Evolutionary conservation across 1,140 invertebrate genomes (phyloP), one percentile per base, ranked within the genome.

Genomic region (Grapholita molesta): DNA sequence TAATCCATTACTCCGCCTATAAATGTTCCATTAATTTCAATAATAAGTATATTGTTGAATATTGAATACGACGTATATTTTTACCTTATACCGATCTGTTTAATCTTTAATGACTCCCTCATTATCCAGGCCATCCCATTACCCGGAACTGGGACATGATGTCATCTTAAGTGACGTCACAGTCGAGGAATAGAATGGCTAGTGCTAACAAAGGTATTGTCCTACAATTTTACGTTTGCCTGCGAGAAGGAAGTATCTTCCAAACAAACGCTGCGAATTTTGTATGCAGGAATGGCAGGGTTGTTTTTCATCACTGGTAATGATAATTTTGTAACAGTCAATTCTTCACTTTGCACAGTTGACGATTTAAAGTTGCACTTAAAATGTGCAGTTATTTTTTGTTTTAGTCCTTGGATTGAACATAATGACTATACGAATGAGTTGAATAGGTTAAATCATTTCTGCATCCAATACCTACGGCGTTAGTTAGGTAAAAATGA

Each of bases 161-260:
- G 55, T 32, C 55, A 61, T 61, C 55, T 61, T 28, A 61, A 61
- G 24, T 32, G 55, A 61, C 25, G 25, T 61, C 55, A 57, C 23
- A 61, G 24, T 30, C 55, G 24, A 28, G 24, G 55, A 25, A 32
- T 5, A 61, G 55, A 61, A 61, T 61, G 55, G 25, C 23, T 61
- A 25, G 24, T 61, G 15, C 28, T 25, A 61, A 61, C 55, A 61
- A 61, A 61, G 55, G 55, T 32, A 28, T 61, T 57, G 55, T 61
- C n/a, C 12, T 30, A 61, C 28, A 61, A 61, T 28, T 61, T 61
- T 61, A 30, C 12, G 25, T 61, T 61, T 61, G 25, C 55, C 25
- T 61, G 55, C 24, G 12, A 15, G 12, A 15, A 11, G 9, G n/a
- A 28, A 9, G 55, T 61, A 4, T 28, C 12, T 4, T 61, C 25